These are phyloP conservation scores for Craniophora ligustri DNA, from an alignment of 2,888 invertebrate genomes.

Conservation along the genomic window DNA sequence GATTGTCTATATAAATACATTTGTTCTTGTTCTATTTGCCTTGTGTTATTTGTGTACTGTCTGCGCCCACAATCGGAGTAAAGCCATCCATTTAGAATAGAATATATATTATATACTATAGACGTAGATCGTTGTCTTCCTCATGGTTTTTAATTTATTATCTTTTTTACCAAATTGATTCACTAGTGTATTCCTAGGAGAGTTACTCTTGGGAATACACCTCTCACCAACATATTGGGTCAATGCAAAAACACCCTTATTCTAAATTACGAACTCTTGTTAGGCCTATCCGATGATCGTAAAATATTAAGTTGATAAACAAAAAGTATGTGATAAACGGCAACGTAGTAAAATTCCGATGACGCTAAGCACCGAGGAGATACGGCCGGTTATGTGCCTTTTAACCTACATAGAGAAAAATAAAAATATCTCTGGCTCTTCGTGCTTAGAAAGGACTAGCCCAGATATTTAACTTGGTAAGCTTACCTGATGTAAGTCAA, in stretches of 20 bases:
- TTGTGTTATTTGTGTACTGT: too few species aligned
- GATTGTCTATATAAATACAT: too few species aligned
- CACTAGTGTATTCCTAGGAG: background rate
- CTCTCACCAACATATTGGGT: conserved; percentile 1
- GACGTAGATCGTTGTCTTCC: too few species aligned
- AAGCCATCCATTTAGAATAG: too few species aligned
- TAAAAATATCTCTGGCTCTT: conserved; percentile 24
- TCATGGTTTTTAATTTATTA: too few species aligned
- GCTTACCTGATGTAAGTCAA: too few species aligned
- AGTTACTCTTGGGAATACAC: conserved; percentile 15
- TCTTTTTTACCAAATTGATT: too few species aligned
- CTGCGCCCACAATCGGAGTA: too few species aligned
- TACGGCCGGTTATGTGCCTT: conserved; percentile 33
- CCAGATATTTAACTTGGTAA: background rate
- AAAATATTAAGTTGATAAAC: conserved; percentile 50
- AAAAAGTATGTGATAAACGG: conserved; percentile 38
- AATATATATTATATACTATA: too few species aligned
- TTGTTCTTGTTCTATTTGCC: too few species aligned
- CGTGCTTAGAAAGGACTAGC: conserved; percentile 9
- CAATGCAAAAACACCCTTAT: conserved; percentile 23
- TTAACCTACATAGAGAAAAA: conserved; percentile 42
- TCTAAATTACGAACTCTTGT: conserved; percentile 30
- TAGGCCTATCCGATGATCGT: conserved; percentile 38
- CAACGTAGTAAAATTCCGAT: conserved; percentile 32
- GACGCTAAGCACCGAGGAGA: conserved; percentile 25